Base-by-base conservation (phyloP, 2,888 invertebrate species). In the Hydrotaea cyrtoneurina region DNA sequence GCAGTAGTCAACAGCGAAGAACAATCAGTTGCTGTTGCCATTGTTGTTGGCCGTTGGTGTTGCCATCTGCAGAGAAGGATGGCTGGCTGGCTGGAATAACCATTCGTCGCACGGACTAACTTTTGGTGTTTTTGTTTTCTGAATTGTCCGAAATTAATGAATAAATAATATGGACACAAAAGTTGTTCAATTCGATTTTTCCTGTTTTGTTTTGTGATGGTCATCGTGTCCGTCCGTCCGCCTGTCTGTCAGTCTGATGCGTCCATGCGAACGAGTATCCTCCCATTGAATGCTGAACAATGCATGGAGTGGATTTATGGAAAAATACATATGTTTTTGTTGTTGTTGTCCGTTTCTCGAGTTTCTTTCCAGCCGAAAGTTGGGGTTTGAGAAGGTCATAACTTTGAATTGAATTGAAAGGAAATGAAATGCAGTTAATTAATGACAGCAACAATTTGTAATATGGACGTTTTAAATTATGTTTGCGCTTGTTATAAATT, bases 111-210 rank as follows among this genome's bases (percentile, higher is more conserved):
- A 57, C 8, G 57, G 57, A 57, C 57, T 57, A 57, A 57, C 57
- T 62, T 57, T 57, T 31, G n/a, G n/a, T 31, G n/a, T 39, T 64
- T 31, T 64, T 64, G 62, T 31, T 64, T 17, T 39, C n/a, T n/a
- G 64, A 31, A 64, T 36, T 19, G 36, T 17, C 64, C 64, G 64
- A 64, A 64, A 64, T 64, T 64, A 64, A 64, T 64, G 64, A 64
- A 64, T 64, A 64, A 64, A 39, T 64, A 64, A 64, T 64, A 64
- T 64, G 64, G 64, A 64, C 26, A 64, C 64, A 64, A 64, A 64
- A 64, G 64, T 64, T 64, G 64, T 64, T 64, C 36, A 64, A 64
- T 64, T 39, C 57, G 57, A 57, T 57, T 57, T 57, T 57, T 57
- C 36, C 64, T 2, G 17, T n/a, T 64, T 64, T 64, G 13, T 64